phyloP scores from a whole-genome alignment of 2,113 vertebrate species.

The Loxodonta africana region DNA sequence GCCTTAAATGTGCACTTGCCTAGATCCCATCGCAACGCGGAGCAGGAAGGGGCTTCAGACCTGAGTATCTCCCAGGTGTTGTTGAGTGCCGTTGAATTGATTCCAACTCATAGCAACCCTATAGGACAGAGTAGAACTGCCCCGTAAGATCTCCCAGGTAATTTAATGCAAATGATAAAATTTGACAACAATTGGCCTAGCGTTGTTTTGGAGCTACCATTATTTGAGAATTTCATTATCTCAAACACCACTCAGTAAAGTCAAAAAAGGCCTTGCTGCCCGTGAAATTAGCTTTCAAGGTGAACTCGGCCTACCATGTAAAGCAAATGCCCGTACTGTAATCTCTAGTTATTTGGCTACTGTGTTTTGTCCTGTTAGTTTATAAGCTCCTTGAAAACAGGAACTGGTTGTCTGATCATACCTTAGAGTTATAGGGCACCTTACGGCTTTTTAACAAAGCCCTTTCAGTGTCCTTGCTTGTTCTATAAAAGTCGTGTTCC shows the following conservation, averaged over 20 bases:
- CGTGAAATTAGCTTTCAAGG: neutral
- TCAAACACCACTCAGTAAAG: neutral
- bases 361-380: neutral
- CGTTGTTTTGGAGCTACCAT: neutral
- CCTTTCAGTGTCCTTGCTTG: neutral
- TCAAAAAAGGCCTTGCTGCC: neutral
- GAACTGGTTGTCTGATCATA: neutral
- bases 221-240: slow-evolving; percentile 14
- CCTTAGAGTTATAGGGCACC: neutral
- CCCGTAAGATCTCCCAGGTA: neutral
- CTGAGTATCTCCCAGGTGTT: neutral
- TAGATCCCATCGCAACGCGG: too few species aligned
- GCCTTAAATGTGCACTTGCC: neutral
- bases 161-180: neutral
- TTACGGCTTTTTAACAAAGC: slow-evolving; percentile 7
- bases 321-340: neutral
- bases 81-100: neutral
- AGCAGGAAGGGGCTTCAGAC: neutral
- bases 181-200: neutral
- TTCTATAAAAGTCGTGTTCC: slow-evolving; percentile 18
- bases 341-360: neutral
- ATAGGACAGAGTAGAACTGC: neutral
- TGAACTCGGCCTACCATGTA: neutral
- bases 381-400: neutral
- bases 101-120: neutral